Percentiles rank a stretch among this genome's conserved stretches.
Evolutionary conservation across 2,888 invertebrate genomes (phyloP).

Genomic region (Hydriomena furcata): DNA sequence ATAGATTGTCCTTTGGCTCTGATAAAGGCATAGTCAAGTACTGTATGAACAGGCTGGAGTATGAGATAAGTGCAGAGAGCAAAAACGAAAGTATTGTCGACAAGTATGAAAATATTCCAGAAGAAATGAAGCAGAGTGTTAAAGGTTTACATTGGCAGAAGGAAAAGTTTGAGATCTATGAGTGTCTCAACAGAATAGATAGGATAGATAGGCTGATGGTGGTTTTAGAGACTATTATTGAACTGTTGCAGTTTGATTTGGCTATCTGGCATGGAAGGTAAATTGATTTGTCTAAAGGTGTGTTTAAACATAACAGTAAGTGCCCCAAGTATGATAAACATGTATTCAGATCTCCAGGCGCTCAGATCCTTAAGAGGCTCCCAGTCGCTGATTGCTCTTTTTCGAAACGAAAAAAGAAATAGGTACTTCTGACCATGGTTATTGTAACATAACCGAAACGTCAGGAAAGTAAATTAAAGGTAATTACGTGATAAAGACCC

Average conservation of each 20-base stretch:
- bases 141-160: conserved; percentile 70
- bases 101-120: conserved; percentile 58
- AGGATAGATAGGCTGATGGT: conserved; percentile 79
- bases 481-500: no score
- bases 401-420: no score
- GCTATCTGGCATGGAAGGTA: conserved; percentile 82
- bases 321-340: no score
- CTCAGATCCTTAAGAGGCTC: no score
- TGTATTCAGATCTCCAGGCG: no score
- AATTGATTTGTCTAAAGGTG: conserved; percentile 1
- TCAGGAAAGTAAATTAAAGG: no score
- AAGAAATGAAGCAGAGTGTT: conserved; percentile 62
- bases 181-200: conserved; percentile 59
- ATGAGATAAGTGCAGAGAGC: conserved; percentile 62
- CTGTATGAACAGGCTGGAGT: conserved; percentile 66
- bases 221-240: conserved; percentile 74
- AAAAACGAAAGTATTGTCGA: conserved; percentile 62
- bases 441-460: no score
- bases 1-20: conserved; percentile 56
- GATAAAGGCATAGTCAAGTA: conserved; percentile 68
- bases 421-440: no score
- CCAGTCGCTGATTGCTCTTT: no score
- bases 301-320: no score
- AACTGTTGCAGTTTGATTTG: conserved; percentile 82
- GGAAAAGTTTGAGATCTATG: conserved; percentile 69